Evolutionary conservation across 2,888 invertebrate genomes (phyloP).

Genomic region (Anaspis maculata): DNA sequence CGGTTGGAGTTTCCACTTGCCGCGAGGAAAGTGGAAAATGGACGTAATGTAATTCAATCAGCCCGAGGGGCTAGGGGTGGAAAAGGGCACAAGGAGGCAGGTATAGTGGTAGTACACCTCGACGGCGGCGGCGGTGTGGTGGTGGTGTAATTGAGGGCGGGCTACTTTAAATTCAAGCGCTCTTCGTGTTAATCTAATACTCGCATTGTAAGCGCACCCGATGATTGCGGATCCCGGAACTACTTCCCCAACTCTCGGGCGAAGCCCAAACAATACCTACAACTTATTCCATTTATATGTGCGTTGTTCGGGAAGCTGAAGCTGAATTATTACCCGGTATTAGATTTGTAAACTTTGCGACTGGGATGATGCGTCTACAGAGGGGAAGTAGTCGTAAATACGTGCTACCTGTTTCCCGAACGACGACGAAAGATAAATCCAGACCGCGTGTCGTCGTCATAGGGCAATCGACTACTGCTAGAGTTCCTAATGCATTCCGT

Average conservation of each 20-base stretch:
- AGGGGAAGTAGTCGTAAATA: too few species aligned
- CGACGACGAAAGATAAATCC: too few species aligned
- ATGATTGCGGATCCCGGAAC: conserved; percentile 28
- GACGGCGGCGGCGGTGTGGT: conserved; percentile 12
- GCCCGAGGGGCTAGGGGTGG: conserved; percentile 19
- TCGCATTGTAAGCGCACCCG: conserved; percentile 25
- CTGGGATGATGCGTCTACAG: too few species aligned
- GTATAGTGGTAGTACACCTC: conserved; percentile 7
- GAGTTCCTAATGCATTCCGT: too few species aligned
- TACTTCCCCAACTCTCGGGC: conserved; percentile 23
- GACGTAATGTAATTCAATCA: conserved; percentile 25
- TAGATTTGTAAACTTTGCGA: conserved; percentile 18
- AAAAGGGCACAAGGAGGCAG: conserved; percentile 16
- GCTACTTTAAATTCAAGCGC: conserved; percentile 28
- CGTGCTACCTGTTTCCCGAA: too few species aligned
- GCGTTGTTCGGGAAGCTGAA: conserved; percentile 13
- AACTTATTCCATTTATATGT: conserved; percentile 25
- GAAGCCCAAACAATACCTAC: conserved; percentile 23
- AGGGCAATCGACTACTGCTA: too few species aligned
- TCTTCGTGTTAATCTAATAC: conserved; percentile 28
- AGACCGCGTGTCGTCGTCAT: too few species aligned
- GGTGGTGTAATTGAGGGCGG: conserved; percentile 24
- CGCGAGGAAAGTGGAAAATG: conserved; percentile 19
- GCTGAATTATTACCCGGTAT: conserved; percentile 17
- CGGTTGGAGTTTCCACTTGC: conserved; percentile 24